Conservation (phyloP, 2,888 invertebrate genomes). For the Macrosiphum euphorbiae region DNA sequence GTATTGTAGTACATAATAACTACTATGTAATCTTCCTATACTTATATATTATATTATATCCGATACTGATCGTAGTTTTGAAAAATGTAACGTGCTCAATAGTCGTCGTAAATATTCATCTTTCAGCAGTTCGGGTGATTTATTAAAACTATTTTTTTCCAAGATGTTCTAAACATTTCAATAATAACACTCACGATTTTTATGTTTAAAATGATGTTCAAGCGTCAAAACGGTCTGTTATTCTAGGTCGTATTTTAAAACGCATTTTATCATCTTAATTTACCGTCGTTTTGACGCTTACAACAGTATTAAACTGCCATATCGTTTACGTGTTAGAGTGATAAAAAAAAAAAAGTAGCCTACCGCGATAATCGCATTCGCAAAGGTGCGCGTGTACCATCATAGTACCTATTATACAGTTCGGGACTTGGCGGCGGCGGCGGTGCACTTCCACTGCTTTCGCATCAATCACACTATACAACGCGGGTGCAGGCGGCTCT, state of each 20-base stretch:
- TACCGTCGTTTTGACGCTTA: neutral
- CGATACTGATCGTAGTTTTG: neutral
- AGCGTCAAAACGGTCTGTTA: neutral
- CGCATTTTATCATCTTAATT: neutral
- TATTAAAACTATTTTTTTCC: neutral
- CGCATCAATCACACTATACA: conserved; percentile 57
- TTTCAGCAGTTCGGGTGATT: neutral
- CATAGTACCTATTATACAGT: neutral
- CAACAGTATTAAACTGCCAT: neutral
- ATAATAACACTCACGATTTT: neutral
- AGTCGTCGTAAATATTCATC: neutral
- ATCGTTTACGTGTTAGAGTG: neutral
- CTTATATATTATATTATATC: neutral
- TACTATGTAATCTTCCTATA: neutral
- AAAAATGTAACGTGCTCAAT: neutral
- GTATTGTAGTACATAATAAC: neutral
- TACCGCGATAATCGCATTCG: neutral
- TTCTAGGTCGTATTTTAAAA: neutral
- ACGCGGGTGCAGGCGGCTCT: neutral
- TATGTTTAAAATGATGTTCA: neutral
- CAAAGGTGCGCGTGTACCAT: neutral
- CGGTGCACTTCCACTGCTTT: conserved; percentile 8
- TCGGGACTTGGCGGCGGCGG: neutral
- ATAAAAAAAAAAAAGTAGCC: neutral
- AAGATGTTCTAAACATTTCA: neutral